These are phyloP conservation scores for Micropoecilia bifurca DNA, from an alignment of 2,797 vertebrate species.

Conservation along the genomic window DNA sequence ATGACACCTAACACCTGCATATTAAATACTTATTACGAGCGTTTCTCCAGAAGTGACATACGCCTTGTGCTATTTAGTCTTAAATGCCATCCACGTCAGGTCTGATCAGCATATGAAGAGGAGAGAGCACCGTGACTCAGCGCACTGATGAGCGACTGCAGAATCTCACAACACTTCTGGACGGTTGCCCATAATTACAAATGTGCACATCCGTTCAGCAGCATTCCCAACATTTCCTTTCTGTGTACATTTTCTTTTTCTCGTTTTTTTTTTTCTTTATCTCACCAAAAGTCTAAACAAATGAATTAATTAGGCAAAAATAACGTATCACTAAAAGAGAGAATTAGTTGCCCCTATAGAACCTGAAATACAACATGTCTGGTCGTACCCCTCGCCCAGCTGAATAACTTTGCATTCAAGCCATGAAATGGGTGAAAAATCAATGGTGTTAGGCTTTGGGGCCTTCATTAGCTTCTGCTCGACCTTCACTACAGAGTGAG, in stretches of 20 bases:
- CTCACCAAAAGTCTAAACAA: not conserved
- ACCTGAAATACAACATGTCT: slow-evolving; percentile 48
- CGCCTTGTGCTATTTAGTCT: slow-evolving; percentile 76
- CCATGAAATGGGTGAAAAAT: slow-evolving; percentile 64
- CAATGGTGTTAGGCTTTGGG: slow-evolving; percentile 65
- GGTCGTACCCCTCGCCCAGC: slow-evolving; percentile 50
- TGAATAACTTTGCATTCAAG: slow-evolving; percentile 52
- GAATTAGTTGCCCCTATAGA: slow-evolving; percentile 58
- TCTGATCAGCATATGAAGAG: slow-evolving; percentile 70
- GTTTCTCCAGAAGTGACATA: slow-evolving; percentile 66
- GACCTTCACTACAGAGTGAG: slow-evolving; percentile 72
- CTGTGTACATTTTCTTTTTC: not conserved
- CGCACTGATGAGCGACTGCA: slow-evolving; percentile 62
- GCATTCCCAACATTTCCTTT: slow-evolving; percentile 12
- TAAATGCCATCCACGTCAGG: slow-evolving; percentile 78
- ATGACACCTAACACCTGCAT: slow-evolving; percentile 47
- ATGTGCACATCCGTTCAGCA: slow-evolving; percentile 22
- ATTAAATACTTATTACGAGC: slow-evolving; percentile 68
- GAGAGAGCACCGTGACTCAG: slow-evolving; percentile 59
- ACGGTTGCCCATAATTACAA: slow-evolving; percentile 20
- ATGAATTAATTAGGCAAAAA: slow-evolving; percentile 10
- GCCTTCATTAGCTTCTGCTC: slow-evolving; percentile 76
- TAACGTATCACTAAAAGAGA: slow-evolving; percentile 40
- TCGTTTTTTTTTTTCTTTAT: not conserved
- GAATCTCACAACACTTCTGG: slow-evolving; percentile 64